Base-by-base conservation (phyloP, 2,888 invertebrate species). In the Cancer borealis region DNA sequence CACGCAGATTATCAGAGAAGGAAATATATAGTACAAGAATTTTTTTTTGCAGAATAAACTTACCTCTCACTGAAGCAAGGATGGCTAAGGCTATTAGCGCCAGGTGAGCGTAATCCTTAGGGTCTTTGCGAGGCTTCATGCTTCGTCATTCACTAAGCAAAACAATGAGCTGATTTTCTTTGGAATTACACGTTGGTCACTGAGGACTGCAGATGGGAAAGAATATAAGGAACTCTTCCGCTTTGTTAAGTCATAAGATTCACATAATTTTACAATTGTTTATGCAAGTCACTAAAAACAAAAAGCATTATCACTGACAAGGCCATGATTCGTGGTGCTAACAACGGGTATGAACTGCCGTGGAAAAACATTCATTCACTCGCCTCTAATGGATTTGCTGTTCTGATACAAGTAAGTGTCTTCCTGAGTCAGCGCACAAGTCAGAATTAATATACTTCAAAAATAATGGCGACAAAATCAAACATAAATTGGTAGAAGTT, bases 11-110 rank as follows among this genome's bases (percentile, higher is more conserved):
- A n/a, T 21, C n/a, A 73, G 66, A 54, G 8, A 73, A n/a, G 66
- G 8, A 8, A 26, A 8, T 3, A 73, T 26, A 26, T 3, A 26
- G 73, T 73, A 10, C n/a, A 26, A 26, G 26, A 26, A 73, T 1
- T 10, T 8, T 6, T 6, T 73, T 73, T 26, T 3, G 21, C 21
- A 26, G 8, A 6, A n/a, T 73, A 73, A 73, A 26, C 26, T 84
- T 84, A 84, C 84, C 84, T 84, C 39, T 84, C 17, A 84, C 84
- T 8, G 84, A 84, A 39, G 84, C 84, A 39, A 84, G 84, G 30
- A 84, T 39, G 30, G 84, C 39, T 39, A 84, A 84, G 8, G 84
- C 39, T 39, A 84, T 21, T 14, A 84, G 39, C 39, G 84, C 84
- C 84, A 84, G 84, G 84, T 84, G 84, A 39, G 17, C 84, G 84